Evolutionary conservation across 1,140 invertebrate species (phyloP).

Genomic region (Drosophila tani): DNA sequence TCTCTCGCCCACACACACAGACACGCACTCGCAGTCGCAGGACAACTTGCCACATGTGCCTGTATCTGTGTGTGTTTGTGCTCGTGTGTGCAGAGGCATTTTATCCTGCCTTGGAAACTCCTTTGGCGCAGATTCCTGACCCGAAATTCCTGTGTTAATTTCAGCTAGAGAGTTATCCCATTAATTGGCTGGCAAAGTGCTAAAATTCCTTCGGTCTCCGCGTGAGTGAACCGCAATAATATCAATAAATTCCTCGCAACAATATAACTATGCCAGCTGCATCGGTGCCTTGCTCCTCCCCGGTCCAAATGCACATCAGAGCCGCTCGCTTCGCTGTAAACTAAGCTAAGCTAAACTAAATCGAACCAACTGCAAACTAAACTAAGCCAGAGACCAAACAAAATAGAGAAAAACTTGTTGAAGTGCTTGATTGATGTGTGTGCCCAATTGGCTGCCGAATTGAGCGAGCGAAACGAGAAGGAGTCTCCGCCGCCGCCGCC

Average conservation of each 20-base stretch:
- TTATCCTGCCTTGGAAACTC: conserved; percentile 36
- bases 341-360: conserved; percentile 13
- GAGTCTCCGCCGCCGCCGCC: conserved; percentile 30
- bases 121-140: conserved; percentile 6
- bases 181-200: conserved; percentile 58
- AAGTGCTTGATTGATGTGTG: conserved; percentile 54
- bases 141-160: conserved; percentile 50
- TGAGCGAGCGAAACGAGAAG: conserved; percentile 40
- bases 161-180: conserved; percentile 57
- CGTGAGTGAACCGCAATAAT: conserved; percentile 39
- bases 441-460: conserved; percentile 48
- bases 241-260: conserved; percentile 46
- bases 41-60: conserved; percentile 40
- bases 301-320: conserved; percentile 6
- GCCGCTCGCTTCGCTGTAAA: neutral
- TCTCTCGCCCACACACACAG: conserved; percentile 20
- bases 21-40: neutral
- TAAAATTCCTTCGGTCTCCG: conserved; percentile 13
- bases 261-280: conserved; percentile 39
- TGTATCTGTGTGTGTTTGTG: conserved; percentile 6
- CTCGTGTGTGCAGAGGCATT: conserved; percentile 48
- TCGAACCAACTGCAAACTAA: conserved; percentile 27
- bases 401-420: conserved; percentile 62
- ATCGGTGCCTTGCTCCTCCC: conserved; percentile 22
- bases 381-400: conserved; percentile 51